Conservation (phyloP, 2,113 vertebrate species). For the Eublepharis macularius region DNA sequence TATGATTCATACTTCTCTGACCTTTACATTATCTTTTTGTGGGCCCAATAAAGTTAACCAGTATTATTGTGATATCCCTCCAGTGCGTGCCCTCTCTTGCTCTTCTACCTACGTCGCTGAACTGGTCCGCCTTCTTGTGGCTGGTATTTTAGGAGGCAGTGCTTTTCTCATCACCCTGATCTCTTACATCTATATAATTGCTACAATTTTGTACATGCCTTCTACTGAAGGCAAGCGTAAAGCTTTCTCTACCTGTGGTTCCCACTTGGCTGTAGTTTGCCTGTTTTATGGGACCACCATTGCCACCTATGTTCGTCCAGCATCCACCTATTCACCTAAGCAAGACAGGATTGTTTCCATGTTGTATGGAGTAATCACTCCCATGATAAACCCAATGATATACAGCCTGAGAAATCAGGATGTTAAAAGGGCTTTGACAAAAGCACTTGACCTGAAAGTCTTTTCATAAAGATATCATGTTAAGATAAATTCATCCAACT, state of each 20-base stretch:
- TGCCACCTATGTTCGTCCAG: constrained; percentile 34
- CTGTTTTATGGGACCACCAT: constrained; percentile 56
- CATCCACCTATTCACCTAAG: constrained; percentile 14
- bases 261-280: constrained; percentile 48
- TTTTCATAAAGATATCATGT: background rate
- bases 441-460: background rate
- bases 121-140: constrained; percentile 53
- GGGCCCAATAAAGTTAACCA: constrained; percentile 49
- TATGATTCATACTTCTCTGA: constrained; percentile 48
- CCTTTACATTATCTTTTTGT: constrained; percentile 26
- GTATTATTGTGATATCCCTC: constrained; percentile 67
- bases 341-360: constrained; percentile 38
- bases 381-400: constrained; percentile 55
- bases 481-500: background rate
- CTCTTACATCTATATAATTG: constrained; percentile 61
- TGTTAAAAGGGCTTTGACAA: constrained; percentile 49
- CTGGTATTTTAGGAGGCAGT: constrained; percentile 28
- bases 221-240: constrained; percentile 6
- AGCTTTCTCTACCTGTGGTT: constrained; percentile 46
- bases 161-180: constrained; percentile 52
- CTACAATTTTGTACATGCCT: constrained; percentile 51
- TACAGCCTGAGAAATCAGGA: constrained; percentile 57
- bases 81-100: constrained; percentile 53
- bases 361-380: constrained; percentile 39
- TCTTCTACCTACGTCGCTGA: constrained; percentile 56